Base-by-base conservation (phyloP, 2,888 invertebrate species). In the Omphaloscelis lunosa region DNA sequence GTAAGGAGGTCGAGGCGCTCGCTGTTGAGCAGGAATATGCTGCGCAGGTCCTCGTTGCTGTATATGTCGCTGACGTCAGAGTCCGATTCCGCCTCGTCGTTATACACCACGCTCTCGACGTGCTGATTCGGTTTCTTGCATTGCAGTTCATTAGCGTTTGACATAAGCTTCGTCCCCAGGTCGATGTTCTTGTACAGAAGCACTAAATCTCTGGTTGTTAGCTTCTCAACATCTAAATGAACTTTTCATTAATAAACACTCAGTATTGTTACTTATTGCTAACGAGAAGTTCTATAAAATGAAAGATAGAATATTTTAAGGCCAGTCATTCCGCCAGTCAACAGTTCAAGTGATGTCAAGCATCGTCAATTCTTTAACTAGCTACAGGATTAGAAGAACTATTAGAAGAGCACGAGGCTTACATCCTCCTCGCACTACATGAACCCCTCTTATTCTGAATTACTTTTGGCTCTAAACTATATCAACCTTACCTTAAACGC, bases 151-250 rank as follows among this genome's bases (percentile, higher is more conserved):
- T 90, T 91, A 0, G 90, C 89, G 39, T 88, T 88, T 17, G 92
- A 84, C 88, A 94, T 91, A 1, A 94, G 90, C 73, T 93, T 93
- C 12, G 93, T 92, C 6, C 93, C 95, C 67, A 93, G 76, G 71
- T 96, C 96, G 12, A 95, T 92, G 84, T 96, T 96, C 90, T 95
- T 94, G 86, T 96, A 96, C 12, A 96, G 88, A 39, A 95, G 91
- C 9, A 96, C 93, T 77, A 96, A 90, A 85, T 96, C 96, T 77
- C 92, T 91, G 23, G 94, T 89, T 29, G 92, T 91, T 20, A 96
- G 84, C n/a, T 91, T 81, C 59, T 91, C 90, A 20, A 90, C 89
- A 80, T 88, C 93, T 93, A 89, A 27, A 90, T 73, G 68, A 74
- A 74, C 51, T 29, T 53, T 67, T 15, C 11, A 58, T 65, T 23